A percentile compares a stretch with the other conserved stretches of the same genome.
phyloP scores from a whole-genome alignment of 2,797 vertebrate species.

The Fundulus diaphanus region DNA sequence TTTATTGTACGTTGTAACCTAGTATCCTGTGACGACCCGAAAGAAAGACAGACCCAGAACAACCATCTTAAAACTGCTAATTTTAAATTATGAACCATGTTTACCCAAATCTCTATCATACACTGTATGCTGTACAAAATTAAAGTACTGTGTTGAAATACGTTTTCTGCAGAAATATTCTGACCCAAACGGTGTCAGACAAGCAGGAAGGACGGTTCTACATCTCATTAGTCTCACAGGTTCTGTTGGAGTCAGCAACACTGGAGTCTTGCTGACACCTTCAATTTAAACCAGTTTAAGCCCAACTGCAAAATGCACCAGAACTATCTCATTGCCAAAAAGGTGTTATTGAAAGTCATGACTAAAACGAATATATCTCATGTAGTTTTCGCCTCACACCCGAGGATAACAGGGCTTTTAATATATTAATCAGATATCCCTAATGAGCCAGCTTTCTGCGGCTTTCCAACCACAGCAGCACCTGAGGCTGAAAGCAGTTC shows the following conservation, averaged over 20 bases:
- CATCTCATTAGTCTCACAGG: slow-evolving; percentile 23
- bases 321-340: slow-evolving; percentile 5
- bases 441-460: slow-evolving; percentile 9
- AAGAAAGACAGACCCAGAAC: too few species aligned
- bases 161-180: background rate
- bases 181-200: slow-evolving; percentile 25
- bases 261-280: slow-evolving; percentile 10
- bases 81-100: background rate
- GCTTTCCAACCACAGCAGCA: slow-evolving; percentile 12
- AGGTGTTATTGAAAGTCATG: background rate
- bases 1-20: too few species aligned
- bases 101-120: background rate
- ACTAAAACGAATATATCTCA: background rate
- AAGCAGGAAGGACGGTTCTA: slow-evolving; percentile 12
- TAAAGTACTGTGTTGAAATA: background rate
- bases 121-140: background rate
- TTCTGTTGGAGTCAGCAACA: slow-evolving; percentile 6
- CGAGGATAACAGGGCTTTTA: slow-evolving; percentile 6
- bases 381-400: background rate
- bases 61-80: too few species aligned
- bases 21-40: too few species aligned
- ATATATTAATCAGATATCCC: slow-evolving; percentile 25
- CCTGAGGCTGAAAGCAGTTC: background rate
- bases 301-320: slow-evolving; percentile 8
- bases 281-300: slow-evolving; percentile 10